Evolutionary conservation across 2,797 vertebrate genomes (phyloP).

Genomic region (Pangasius macronema): DNA sequence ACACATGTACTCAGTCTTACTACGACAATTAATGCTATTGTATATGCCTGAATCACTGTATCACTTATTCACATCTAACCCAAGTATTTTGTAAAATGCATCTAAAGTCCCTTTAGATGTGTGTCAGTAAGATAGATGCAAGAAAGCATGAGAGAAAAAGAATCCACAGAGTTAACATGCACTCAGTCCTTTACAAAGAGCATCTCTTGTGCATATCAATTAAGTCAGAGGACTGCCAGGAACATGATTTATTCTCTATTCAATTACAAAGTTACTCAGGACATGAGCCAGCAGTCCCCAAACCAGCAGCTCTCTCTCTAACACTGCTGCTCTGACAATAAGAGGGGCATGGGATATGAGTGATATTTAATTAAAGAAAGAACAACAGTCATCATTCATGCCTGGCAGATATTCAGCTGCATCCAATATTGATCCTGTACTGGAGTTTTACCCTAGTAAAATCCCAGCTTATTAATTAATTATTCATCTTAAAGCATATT

Average conservation of each 20-base stretch:
- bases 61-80: not conserved
- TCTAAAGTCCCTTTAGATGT: not conserved
- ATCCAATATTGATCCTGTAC: not conserved
- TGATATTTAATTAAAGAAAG: slow-evolving; percentile 4
- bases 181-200: not conserved
- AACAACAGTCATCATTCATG: not conserved
- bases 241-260: slow-evolving; percentile 23
- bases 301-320: not conserved
- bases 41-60: not conserved
- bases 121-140: not conserved
- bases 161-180: not conserved
- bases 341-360: not conserved
- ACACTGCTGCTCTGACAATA: not conserved
- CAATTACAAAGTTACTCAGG: slow-evolving; percentile 33
- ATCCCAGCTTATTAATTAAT: not conserved
- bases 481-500: not conserved
- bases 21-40: not conserved
- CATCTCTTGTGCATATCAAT: slow-evolving; percentile 24
- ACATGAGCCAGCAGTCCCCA: not conserved
- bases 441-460: not conserved
- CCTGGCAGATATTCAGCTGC: not conserved
- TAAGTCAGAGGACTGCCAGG: slow-evolving; percentile 20
- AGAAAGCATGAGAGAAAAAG: not conserved
- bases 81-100: not conserved
- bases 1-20: no score